phyloP scores from a whole-genome alignment of 2,888 invertebrate genomes.

The Micoletzkya japonica region DNA sequence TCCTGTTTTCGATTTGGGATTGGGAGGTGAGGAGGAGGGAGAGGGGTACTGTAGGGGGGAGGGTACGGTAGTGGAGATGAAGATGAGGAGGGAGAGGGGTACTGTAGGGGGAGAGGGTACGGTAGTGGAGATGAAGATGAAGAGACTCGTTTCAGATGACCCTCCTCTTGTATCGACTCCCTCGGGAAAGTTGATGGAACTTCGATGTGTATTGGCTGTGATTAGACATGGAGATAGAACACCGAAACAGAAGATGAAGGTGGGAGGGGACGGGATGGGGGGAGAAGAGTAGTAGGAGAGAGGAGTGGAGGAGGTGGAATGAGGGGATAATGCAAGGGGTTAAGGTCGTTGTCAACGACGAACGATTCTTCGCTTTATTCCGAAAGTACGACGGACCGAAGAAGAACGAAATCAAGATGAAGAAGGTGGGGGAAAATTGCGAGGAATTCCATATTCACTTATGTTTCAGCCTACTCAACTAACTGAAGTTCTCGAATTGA shows the following conservation, averaged over 20 bases:
- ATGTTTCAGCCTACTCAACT: constrained; percentile 79
- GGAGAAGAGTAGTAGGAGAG: neutral
- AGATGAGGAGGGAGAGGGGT: neutral
- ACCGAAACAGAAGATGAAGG: constrained; percentile 99
- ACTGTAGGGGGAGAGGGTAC: neutral
- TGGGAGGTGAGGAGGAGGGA: constrained; percentile 34
- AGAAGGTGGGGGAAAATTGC: constrained; percentile 18
- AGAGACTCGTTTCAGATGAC: constrained; percentile 75
- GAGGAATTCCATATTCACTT: neutral
- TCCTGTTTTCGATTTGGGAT: constrained; percentile 45
- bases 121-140: neutral
- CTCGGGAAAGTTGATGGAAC: constrained; percentile 93
- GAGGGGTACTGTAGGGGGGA: neutral
- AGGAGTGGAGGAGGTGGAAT: neutral
- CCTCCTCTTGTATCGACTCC: constrained; percentile 96
- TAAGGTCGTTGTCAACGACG: constrained; percentile 52
- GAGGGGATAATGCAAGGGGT: neutral
- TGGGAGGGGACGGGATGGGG: constrained; percentile 6
- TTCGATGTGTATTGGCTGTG: constrained; percentile 92
- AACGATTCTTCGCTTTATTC: constrained; percentile 86
- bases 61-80: neutral
- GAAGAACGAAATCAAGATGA: constrained; percentile 85
- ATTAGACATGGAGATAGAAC: constrained; percentile 97
- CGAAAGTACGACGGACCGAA: constrained; percentile 94
- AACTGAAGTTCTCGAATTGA: constrained; percentile 95